phyloP scores from a whole-genome alignment of 2,888 invertebrate species.

The Anarsia innoxiella region DNA sequence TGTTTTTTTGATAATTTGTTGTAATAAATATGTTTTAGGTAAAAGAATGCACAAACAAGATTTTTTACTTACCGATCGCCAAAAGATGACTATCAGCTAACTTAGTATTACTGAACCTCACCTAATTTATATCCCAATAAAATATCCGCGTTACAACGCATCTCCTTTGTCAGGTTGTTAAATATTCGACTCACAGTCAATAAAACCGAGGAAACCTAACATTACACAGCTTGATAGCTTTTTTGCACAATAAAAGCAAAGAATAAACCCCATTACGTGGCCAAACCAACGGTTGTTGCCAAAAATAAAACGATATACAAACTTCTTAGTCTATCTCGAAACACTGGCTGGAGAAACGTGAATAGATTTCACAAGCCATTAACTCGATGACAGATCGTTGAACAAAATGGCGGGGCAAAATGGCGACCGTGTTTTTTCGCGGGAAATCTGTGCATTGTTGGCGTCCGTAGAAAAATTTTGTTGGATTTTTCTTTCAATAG shows the following conservation, averaged over 20 bases:
- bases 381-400: slow-evolving; percentile 75
- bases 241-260: slow-evolving; percentile 14
- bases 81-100: no score
- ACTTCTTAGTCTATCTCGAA: slow-evolving; percentile 30
- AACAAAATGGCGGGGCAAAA: slow-evolving; percentile 65
- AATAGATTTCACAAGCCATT: slow-evolving; percentile 78
- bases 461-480: slow-evolving; percentile 48
- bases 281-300: slow-evolving; percentile 21
- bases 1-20: no score
- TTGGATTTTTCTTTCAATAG: slow-evolving; percentile 59
- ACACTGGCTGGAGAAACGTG: slow-evolving; percentile 36
- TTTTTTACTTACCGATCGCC: no score
- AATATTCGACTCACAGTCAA: not conserved
- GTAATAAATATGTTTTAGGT: no score
- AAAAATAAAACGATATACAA: slow-evolving; percentile 24
- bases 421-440: slow-evolving; percentile 59
- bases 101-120: no score
- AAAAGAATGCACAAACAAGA: no score
- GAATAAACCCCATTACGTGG: slow-evolving; percentile 18
- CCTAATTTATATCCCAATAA: no score
- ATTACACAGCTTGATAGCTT: slow-evolving; percentile 13
- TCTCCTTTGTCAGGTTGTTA: no score
- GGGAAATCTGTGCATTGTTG: slow-evolving; percentile 50
- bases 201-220: slow-evolving; percentile 9
- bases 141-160: no score